Evolutionary conservation across 2,113 vertebrate species (phyloP).

Genomic region (Oplegnathus fasciatus): DNA sequence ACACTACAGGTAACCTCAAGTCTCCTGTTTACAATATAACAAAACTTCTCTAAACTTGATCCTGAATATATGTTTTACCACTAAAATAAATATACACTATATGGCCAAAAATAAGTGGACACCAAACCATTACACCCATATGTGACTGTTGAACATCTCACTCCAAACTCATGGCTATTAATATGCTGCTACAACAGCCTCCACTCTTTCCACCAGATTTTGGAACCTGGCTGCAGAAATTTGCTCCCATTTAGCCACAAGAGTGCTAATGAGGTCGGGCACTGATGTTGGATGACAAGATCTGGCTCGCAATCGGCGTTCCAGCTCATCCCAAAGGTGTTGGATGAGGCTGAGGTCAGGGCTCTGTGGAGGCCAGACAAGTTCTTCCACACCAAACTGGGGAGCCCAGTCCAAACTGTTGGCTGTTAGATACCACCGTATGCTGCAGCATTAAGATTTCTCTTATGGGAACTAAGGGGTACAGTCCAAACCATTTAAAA

Average conservation of each 20-base stretch:
- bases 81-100: background rate
- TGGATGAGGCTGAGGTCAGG: background rate
- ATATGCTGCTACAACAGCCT: background rate
- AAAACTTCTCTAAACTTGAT: background rate
- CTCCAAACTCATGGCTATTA: background rate
- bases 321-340: background rate
- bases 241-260: background rate
- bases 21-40: too few relatives aligned
- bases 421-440: too few relatives aligned
- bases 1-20: background rate
- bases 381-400: background rate
- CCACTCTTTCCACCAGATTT: background rate
- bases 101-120: background rate
- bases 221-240: background rate
- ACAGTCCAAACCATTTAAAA: background rate
- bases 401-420: background rate
- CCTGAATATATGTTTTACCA: background rate
- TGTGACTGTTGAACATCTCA: background rate
- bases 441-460: background rate
- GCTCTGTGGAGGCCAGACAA: background rate
- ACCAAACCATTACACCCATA: background rate
- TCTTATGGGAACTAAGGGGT: too few relatives aligned
- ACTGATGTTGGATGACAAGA: background rate
- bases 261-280: background rate
- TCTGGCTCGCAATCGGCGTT: background rate